Base-by-base conservation (phyloP, 2,113 vertebrate genomes). In the Trichechus manatus region DNA sequence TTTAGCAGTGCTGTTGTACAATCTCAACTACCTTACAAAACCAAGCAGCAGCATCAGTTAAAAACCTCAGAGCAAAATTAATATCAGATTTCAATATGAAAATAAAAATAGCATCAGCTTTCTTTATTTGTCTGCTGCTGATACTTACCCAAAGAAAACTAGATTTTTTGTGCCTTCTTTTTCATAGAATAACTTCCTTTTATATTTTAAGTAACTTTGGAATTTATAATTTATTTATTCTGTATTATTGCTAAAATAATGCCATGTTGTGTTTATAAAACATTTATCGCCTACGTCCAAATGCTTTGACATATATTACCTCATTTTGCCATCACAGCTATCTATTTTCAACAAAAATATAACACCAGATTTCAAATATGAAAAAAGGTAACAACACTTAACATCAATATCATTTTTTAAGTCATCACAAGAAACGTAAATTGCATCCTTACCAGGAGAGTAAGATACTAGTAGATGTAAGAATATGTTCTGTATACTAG, bases 61-160 rank as follows among this genome's bases (percentile, higher is more conserved):
- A 77, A 44, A 95, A 47, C 56, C 59, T 59, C 19, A 92, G 25
- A 84, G 20, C 2, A 92, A 95, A 89, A 87, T 95, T 89, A 92
- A 83, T 87, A 31, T 81, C 9, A 66, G 25, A 42, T 19, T 81
- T 88, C 47, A 88, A 87, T 79, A 72, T 75, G 42, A 42, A 64
- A 89, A 88, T 75, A 72, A 75, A 31, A 77, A 53, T 79, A 0
- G n/a, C 27, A 29, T 9, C 42, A 59, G 3, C 63, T 68, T 81
- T 77, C 75, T 42, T 85, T 59, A 66, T 59, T 90, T 89, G 61
- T 14, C 36, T 83, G 23, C 11, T 84, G 1, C 13, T 70, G 39
- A 42, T 81, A 78, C 25, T 74, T 87, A 39, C 13, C 42, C 77
- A 72, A 81, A 72, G 19, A 91, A 95, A 81, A 36, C 31, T 77